These are phyloP conservation scores for Cavia porcellus DNA, from an alignment of 2,113 vertebrate species.

Conservation along the genomic window DNA sequence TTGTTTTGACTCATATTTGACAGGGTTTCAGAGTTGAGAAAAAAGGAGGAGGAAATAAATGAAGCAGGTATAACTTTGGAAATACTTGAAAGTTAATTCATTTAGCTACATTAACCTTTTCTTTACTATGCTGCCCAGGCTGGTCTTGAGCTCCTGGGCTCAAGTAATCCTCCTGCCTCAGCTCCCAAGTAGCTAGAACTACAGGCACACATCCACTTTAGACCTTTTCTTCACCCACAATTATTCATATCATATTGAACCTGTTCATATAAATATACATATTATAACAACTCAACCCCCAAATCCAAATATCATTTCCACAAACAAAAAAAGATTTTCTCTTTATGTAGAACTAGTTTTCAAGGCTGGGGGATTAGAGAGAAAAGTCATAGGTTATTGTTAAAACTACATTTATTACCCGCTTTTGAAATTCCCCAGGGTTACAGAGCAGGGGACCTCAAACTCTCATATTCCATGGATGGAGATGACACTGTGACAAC, in stretches of 20 bases:
- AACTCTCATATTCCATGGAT: not conserved
- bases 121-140: not conserved
- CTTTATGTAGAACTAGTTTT: not conserved
- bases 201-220: not conserved
- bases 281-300: not conserved
- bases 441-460: conserved; percentile 51
- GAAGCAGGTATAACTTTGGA: conserved; percentile 36
- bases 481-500: conserved; percentile 29
- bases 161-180: not conserved
- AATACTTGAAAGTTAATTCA: not conserved
- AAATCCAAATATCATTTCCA: conserved; percentile 55
- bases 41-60: not conserved
- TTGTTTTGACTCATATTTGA: conserved; percentile 48
- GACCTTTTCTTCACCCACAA: not conserved
- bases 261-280: not conserved
- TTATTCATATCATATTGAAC: not conserved
- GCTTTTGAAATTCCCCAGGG: conserved; percentile 60
- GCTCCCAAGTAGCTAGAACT: not conserved
- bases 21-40: conserved; percentile 34
- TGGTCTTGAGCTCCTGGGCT: not conserved
- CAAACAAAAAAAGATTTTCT: conserved; percentile 21
- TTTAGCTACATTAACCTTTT: not conserved
- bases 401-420: conserved; percentile 79
- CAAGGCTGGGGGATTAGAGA: conserved; percentile 33
- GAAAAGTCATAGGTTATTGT: conserved; percentile 66